Evolutionary conservation across 2,113 vertebrate genomes (phyloP).

Genomic region (Hydrolagus affinis): DNA sequence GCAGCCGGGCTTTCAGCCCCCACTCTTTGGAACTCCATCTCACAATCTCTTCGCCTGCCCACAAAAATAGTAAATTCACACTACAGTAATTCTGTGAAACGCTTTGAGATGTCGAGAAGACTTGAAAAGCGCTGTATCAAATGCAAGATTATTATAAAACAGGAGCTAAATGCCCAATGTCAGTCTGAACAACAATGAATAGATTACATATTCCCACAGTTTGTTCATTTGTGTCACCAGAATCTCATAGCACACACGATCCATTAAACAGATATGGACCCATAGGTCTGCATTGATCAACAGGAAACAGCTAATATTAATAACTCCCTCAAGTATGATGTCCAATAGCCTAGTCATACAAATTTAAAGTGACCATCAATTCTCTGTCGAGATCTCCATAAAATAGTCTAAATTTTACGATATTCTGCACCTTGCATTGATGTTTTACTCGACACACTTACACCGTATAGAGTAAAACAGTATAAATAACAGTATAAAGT

Average conservation of each 20-base stretch:
- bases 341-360: background rate
- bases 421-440: background rate
- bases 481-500: no score
- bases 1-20: no score
- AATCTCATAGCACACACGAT: background rate
- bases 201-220: background rate
- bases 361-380: background rate
- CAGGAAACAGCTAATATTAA: background rate
- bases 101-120: no score
- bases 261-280: background rate
- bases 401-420: conserved; percentile 2
- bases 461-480: no score
- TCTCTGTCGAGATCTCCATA: background rate
- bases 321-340: background rate
- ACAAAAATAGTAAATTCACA: no score
- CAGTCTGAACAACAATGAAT: conserved; percentile 4
- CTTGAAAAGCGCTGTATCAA: no score
- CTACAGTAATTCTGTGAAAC: no score
- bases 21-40: no score
- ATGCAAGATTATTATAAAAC: no score
- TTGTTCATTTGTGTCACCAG: background rate
- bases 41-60: no score
- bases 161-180: background rate
- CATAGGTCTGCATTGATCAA: background rate
- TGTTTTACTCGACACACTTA: no score